Evolutionary conservation across 2,797 vertebrate species (phyloP), one percentile per base, ranked within the genome.

Genomic region (Thunnus albacares): DNA sequence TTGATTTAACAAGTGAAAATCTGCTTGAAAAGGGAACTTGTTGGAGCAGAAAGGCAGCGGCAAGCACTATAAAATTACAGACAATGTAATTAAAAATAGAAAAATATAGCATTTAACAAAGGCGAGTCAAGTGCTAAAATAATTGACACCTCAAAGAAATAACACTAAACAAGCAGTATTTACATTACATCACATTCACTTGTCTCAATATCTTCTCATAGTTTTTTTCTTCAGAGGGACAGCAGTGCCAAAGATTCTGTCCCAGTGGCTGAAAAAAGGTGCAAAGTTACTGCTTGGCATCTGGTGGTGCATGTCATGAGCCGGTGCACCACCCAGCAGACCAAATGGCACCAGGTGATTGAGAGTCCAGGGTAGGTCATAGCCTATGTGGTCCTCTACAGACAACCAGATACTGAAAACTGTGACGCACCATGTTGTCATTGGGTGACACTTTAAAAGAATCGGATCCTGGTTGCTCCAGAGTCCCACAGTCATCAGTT

Each of bases 181-280:
- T 52, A 71, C 51, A 84, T 24, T 52, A 71, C 51, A 84, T 22
- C 70, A 0, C 18, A 15, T 13, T 53, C 57, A 66, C 18, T 64
- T 26, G 0, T 41, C 52, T 18, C 41, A 47, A 20, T 28, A 38
- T 41, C 3, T 69, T 45, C 20, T 83, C 4, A 64, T 5, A 17
- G 13, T 71, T n/a, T 79, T 90, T 71, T 80, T 89, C 71, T 79
- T 87, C 22, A 83, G 63, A n/a, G 80, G 57, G 0, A 77, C 75
- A 0, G 89, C 88, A 0, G 95, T 95, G 63, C 95, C 95, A 80
- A 94, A 95, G 12, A 96, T 84, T 75, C 81, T 86, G 91, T 96
- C 96, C 95, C 95, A 95, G 90, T 96, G 95, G 74, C 91, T 94
- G 80, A 96, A 96, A 83, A 95, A 96, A 2, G 95, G 96, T 13